phyloP scores from a whole-genome alignment of 1,140 invertebrate species.

The Euura lappo region DNA sequence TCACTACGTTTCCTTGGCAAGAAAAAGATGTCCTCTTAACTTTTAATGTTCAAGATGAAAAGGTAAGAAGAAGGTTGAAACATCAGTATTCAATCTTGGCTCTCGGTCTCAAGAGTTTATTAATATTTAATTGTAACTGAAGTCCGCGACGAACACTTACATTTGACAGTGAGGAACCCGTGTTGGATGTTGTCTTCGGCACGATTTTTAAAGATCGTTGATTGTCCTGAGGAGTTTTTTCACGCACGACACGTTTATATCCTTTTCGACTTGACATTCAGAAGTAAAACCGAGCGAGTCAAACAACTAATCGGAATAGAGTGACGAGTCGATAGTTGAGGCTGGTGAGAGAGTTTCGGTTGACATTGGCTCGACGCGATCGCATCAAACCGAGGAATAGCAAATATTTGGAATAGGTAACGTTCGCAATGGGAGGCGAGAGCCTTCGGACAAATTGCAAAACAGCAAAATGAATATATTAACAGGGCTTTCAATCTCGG shows the following conservation, averaged over 20 bases:
- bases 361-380: neutral
- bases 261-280: neutral
- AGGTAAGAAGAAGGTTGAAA: too few species aligned
- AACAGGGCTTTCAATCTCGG: neutral
- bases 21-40: too few species aligned
- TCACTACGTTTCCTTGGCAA: too few species aligned
- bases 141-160: neutral
- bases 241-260: too few species aligned
- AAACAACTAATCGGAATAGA: neutral
- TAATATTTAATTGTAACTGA: too few species aligned
- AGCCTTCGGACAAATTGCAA: neutral
- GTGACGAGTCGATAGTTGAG: neutral
- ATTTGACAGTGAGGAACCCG: neutral
- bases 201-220: too few species aligned
- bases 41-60: too few species aligned
- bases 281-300: neutral
- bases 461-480: neutral
- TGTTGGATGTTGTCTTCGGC: neutral
- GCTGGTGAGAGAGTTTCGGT: neutral
- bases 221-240: too few species aligned
- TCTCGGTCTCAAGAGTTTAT: too few species aligned
- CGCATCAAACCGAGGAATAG: neutral
- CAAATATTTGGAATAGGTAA: constrained; percentile 1
- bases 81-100: too few species aligned
- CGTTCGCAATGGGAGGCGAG: neutral